Evolutionary conservation across 2,113 vertebrate species (phyloP).

Genomic region (Verasper variegatus): DNA sequence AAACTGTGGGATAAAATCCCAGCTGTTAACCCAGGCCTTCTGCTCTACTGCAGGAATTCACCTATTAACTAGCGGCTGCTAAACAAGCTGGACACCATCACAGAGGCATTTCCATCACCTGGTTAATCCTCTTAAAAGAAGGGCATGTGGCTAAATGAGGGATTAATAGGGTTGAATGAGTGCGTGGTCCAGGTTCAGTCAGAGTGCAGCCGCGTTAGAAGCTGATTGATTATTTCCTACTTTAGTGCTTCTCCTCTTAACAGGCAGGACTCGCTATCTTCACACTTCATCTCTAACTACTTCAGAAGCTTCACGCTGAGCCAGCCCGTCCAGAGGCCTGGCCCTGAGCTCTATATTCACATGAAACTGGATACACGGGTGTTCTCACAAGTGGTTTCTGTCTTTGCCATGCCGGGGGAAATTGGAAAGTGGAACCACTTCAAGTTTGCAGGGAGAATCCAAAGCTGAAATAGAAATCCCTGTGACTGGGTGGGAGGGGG

Average conservation of each 20-base stretch:
- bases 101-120: slow-evolving; percentile 57
- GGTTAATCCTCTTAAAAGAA: slow-evolving; percentile 64
- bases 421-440: slow-evolving; percentile 56
- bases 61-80: slow-evolving; percentile 11
- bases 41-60: not conserved
- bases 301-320: not conserved
- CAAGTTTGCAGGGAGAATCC: slow-evolving; percentile 23
- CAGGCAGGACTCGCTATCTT: not conserved
- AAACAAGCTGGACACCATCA: slow-evolving; percentile 21
- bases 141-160: slow-evolving; percentile 32
- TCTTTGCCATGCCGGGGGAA: slow-evolving; percentile 40
- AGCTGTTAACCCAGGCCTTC: not conserved
- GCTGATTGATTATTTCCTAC: slow-evolving; percentile 32
- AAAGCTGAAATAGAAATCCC: slow-evolving; percentile 55
- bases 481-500: not conserved
- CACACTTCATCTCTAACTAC: not conserved
- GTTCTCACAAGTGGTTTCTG: slow-evolving; percentile 52
- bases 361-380: slow-evolving; percentile 31
- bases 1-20: too few species aligned
- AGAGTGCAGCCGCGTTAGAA: slow-evolving; percentile 28
- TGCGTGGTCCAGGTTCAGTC: slow-evolving; percentile 44
- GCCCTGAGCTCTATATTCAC: slow-evolving; percentile 14
- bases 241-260: not conserved
- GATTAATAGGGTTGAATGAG: slow-evolving; percentile 67
- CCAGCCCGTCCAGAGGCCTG: not conserved